Evolutionary conservation across 2,797 vertebrate genomes (phyloP).

Genomic region (Thamnophis elegans): DNA sequence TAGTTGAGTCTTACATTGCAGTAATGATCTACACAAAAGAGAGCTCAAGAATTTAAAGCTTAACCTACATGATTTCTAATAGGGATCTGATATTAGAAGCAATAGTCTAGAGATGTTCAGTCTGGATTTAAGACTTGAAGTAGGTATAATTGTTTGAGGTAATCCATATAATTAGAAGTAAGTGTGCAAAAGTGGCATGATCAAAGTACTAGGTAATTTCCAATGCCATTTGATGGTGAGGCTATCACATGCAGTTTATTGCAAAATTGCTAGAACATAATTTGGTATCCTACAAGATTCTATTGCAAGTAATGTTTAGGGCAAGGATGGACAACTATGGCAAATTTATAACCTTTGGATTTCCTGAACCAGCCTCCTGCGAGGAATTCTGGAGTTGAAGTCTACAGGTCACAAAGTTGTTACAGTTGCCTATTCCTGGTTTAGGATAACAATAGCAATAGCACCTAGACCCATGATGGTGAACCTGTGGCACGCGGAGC

Average conservation of each 20-base stretch:
- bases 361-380: background rate
- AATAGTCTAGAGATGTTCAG: background rate
- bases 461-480: too few species aligned
- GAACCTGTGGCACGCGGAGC: too few species aligned
- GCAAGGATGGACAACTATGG: background rate
- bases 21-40: background rate
- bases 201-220: background rate
- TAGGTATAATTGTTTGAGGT: background rate
- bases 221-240: background rate
- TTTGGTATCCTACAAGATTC: background rate
- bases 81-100: background rate
- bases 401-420: background rate
- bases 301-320: background rate
- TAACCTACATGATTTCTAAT: background rate
- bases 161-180: background rate
- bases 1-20: background rate
- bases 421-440: background rate
- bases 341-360: background rate
- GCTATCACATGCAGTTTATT: background rate
- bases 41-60: background rate
- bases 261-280: background rate
- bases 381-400: background rate
- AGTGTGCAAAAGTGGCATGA: background rate
- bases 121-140: background rate
- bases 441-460: background rate